A percentile compares a stretch with the other conserved stretches of the same genome.
Evolutionary conservation across 2,888 invertebrate genomes (phyloP).

Genomic region (Vandiemenella viatica): DNA sequence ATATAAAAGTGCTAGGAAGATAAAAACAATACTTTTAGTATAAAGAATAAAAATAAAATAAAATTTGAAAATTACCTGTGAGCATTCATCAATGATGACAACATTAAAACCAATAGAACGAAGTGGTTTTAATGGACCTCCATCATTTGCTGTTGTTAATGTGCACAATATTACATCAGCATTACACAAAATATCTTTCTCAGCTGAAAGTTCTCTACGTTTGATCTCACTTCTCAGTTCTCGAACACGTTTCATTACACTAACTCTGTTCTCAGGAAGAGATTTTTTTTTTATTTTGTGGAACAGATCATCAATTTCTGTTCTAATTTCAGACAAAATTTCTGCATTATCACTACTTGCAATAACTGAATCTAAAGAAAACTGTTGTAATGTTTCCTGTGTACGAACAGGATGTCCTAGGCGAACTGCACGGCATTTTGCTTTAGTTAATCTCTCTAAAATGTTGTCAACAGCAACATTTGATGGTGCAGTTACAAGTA

Average conservation of each 20-base stretch:
- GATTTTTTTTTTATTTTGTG: constrained; percentile 9
- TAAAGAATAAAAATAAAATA: neutral
- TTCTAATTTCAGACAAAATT: constrained; percentile 29
- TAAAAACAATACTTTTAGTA: neutral
- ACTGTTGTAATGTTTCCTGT: constrained; percentile 28
- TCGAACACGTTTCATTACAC: neutral
- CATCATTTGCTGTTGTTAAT: constrained; percentile 28
- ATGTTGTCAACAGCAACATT: constrained; percentile 42
- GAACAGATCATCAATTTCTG: constrained; percentile 26
- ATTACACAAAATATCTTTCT: neutral
- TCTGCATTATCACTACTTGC: constrained; percentile 28
- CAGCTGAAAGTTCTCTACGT: neutral
- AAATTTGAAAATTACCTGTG: constrained; percentile 25
- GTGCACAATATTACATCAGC: constrained; percentile 22
- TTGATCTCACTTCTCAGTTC: constrained; percentile 2
- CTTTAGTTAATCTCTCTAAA: constrained; percentile 29
- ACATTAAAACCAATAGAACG: constrained; percentile 33
- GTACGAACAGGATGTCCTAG: constrained; percentile 40
- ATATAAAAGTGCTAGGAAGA: neutral
- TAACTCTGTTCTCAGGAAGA: neutral
- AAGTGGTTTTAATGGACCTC: constrained; percentile 29
- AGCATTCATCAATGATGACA: constrained; percentile 39
- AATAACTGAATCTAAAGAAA: constrained; percentile 34
- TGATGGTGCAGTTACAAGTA: constrained; percentile 38
- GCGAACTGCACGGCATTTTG: constrained; percentile 29